Conservation (phyloP, 2,888 invertebrate species). For the Drosophila diplacantha region DNA sequence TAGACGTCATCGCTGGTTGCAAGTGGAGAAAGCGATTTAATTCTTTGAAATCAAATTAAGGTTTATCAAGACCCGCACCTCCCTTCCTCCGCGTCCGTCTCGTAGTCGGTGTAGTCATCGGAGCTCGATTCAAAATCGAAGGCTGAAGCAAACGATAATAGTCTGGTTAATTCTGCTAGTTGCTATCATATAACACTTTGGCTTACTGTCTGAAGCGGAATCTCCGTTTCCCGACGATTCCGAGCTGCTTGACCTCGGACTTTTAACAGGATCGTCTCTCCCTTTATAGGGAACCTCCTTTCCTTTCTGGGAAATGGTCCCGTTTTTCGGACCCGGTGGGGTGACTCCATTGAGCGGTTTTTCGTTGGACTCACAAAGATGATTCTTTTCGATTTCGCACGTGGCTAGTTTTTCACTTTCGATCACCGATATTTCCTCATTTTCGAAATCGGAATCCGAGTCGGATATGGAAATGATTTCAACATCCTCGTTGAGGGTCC, state of each 20-base stretch:
- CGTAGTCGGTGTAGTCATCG: not conserved
- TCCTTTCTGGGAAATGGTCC: not conserved
- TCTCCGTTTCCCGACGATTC: not conserved
- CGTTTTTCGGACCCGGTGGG: too few relatives aligned
- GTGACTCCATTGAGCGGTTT: not conserved
- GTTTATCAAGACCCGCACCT: not conserved
- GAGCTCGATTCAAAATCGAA: not conserved
- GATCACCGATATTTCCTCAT: rapidly evolving
- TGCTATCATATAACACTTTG: not conserved
- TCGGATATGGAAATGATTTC: not conserved
- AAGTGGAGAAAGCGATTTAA: too few relatives aligned
- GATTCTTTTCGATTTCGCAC: not conserved
- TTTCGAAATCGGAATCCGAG: not conserved
- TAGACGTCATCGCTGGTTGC: not conserved
- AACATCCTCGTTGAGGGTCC: not conserved
- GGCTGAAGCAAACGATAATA: not conserved
- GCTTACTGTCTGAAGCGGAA: constrained; percentile 3
- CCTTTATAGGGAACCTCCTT: rapidly evolving
- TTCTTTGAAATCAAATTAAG: too few relatives aligned
- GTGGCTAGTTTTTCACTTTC: not conserved
- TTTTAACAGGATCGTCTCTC: not conserved
- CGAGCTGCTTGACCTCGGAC: not conserved
- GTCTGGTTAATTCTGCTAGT: not conserved
- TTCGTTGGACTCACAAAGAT: too few relatives aligned
- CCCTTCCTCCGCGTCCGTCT: not conserved